Percentiles rank a stretch among this genome's conserved stretches.
Evolutionary conservation across 2,113 vertebrate genomes (phyloP).

Genomic region (Prionailurus viverrinus): DNA sequence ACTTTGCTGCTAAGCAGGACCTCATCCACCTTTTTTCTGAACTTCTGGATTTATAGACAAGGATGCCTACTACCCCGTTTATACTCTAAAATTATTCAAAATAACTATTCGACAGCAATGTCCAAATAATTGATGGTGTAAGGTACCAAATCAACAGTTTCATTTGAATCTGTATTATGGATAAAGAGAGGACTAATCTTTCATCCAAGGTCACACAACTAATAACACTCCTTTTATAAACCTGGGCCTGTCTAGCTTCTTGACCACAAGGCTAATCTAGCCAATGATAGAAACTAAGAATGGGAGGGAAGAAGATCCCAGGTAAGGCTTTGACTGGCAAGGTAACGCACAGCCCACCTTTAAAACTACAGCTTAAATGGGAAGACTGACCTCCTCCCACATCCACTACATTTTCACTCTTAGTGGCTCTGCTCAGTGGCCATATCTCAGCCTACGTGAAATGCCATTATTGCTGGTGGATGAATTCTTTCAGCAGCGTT

Average conservation of each 20-base stretch:
- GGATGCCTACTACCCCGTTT: not conserved
- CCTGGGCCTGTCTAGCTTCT: not conserved
- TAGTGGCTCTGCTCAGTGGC: not conserved
- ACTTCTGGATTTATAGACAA: not conserved
- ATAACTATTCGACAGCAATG: not conserved
- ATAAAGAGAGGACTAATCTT: not conserved
- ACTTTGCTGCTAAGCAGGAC: not conserved
- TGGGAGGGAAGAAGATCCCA: not conserved
- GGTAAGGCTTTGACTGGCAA: not conserved
- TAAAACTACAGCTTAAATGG: constrained; percentile 16
- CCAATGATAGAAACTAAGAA: not conserved
- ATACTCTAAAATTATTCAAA: not conserved
- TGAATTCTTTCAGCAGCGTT: not conserved
- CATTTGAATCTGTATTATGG: not conserved
- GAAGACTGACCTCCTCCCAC: not conserved
- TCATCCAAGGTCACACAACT: constrained; percentile 6
- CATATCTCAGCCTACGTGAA: not conserved
- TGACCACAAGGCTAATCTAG: not conserved
- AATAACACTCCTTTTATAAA: not conserved
- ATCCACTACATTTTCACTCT: not conserved
- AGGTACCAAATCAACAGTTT: not conserved
- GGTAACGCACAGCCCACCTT: not conserved
- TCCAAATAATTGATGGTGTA: not conserved
- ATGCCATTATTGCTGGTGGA: not conserved
- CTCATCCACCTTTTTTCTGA: not conserved